Evolutionary conservation across 1,140 invertebrate genomes (phyloP).

Genomic region (Diachasmimorpha longicaudata): DNA sequence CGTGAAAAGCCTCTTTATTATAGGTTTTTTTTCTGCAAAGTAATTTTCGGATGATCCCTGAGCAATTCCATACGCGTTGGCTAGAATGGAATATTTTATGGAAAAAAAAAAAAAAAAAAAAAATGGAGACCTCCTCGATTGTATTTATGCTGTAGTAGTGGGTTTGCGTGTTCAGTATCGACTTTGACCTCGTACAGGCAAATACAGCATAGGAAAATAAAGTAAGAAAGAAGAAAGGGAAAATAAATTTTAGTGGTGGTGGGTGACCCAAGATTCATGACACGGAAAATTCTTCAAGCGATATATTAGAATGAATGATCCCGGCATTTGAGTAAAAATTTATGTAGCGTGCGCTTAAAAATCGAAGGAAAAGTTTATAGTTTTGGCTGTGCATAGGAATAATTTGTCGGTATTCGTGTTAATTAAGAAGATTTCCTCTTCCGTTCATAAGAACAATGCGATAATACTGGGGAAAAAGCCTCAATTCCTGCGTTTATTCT

Average conservation of each 20-base stretch:
- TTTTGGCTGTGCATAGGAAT: background rate
- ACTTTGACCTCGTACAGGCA: slow-evolving; percentile 29
- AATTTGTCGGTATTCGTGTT: background rate
- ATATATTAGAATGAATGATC: background rate
- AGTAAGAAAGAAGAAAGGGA: background rate
- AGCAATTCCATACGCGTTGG: too few species aligned
- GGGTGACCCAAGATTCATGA: background rate
- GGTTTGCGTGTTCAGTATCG: slow-evolving; percentile 32
- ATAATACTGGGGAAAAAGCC: background rate
- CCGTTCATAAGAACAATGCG: background rate
- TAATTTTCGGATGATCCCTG: too few species aligned
- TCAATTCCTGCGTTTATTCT: background rate
- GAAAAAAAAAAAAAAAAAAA: background rate
- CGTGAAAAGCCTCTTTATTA: too few species aligned
- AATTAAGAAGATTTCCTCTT: background rate
- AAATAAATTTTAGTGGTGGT: slow-evolving; percentile 7
- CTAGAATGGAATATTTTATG: too few species aligned
- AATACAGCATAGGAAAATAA: slow-evolving; percentile 2
- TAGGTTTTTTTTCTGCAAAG: too few species aligned
- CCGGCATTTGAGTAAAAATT: background rate
- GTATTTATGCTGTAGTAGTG: slow-evolving; percentile 25
- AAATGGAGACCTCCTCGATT: slow-evolving; percentile 1
- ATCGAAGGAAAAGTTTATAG: background rate
- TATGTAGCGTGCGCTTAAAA: background rate
- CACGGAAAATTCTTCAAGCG: slow-evolving; percentile 12